Base-by-base conservation (phyloP, 2,888 invertebrate genomes). In the Helicoverpa assulta region DNA sequence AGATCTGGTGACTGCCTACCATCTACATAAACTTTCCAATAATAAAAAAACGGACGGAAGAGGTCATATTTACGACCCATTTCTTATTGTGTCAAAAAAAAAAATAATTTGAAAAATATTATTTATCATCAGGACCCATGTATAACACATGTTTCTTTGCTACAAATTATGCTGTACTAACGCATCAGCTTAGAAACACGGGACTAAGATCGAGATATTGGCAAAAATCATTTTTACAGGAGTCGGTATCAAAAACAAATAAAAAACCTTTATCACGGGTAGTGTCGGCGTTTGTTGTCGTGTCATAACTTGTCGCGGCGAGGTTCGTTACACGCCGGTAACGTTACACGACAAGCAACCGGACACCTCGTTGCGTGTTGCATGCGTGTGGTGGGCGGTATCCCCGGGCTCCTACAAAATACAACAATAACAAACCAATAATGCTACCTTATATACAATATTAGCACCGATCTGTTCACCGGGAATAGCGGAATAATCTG, bases 221-320 rank as follows among this genome's bases (percentile, higher is more conserved):
- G 73, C 72, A 80, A 72, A 76, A 82, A 71, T 73, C 54, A 7
- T 67, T 65, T 67, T 59, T 69, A 65, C 68, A 72, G 66, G 80
- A 72, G 74, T 83, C 83, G 63, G 76, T 89, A 85, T 88, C 88
- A 88, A 88, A 89, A 92, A 88, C 88, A 89, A 91, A 90, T 85
- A 67, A 84, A 86, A 87, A 89, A 83, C 72, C 80, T 87, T 87
- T 89, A 89, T 88, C 84, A 85, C 76, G 84, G 83, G 73, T 82
- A 86, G 88, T 89, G 89, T 89, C 89, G 90, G 90, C 91, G 88
- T 91, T 91, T 92, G 92, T 91, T 91, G 90, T 91, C 91, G 87
- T 93, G 94, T 94, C 93, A 93, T 92, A 93, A 93, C 91, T 91
- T 90, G 93, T 92, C 90, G 86, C 81, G 83, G 84, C 87, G 89